Evolutionary conservation across 2,797 vertebrate genomes (phyloP).

Genomic region (Melanotaenia nigrans): DNA sequence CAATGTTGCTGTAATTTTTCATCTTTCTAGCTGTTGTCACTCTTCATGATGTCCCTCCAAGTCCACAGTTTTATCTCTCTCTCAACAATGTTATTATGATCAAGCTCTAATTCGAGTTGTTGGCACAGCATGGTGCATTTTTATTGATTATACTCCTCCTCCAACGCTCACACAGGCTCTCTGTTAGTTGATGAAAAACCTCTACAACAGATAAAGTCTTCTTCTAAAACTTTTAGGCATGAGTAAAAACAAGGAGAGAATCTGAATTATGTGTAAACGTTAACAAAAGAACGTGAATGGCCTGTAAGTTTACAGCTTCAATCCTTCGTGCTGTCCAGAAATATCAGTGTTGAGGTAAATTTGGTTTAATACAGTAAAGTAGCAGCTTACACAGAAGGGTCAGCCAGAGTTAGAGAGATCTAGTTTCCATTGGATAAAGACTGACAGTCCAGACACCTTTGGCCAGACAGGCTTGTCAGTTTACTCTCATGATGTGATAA

Average conservation of each 20-base stretch:
- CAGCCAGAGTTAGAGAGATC: slow-evolving; percentile 40
- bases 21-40: background rate
- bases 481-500: slow-evolving; percentile 53
- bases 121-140: slow-evolving; percentile 34
- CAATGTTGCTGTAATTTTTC: slow-evolving; percentile 1
- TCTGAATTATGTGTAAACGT: slow-evolving; percentile 20
- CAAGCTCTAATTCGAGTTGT: slow-evolving; percentile 33
- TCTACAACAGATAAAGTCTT: slow-evolving; percentile 27
- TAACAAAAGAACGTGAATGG: slow-evolving; percentile 15
- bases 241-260: slow-evolving; percentile 21
- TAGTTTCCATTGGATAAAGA: slow-evolving; percentile 52
- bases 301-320: slow-evolving; percentile 17
- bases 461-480: slow-evolving; percentile 11
- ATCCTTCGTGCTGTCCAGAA: background rate
- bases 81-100: slow-evolving; percentile 30
- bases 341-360: slow-evolving; percentile 27
- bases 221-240: slow-evolving; percentile 3
- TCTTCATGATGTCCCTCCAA: slow-evolving; percentile 7
- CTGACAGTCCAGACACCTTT: slow-evolving; percentile 48
- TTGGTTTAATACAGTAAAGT: slow-evolving; percentile 29
- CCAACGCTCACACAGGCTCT: slow-evolving; percentile 1
- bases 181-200: slow-evolving; percentile 32
- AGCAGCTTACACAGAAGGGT: slow-evolving; percentile 21
- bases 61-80: slow-evolving; percentile 3
- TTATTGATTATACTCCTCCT: slow-evolving; percentile 42